A percentile compares a stretch with the other conserved stretches of the same genome.
Conservation (phyloP, 2,797 vertebrate species). For the Brachyalestes nurse region DNA sequence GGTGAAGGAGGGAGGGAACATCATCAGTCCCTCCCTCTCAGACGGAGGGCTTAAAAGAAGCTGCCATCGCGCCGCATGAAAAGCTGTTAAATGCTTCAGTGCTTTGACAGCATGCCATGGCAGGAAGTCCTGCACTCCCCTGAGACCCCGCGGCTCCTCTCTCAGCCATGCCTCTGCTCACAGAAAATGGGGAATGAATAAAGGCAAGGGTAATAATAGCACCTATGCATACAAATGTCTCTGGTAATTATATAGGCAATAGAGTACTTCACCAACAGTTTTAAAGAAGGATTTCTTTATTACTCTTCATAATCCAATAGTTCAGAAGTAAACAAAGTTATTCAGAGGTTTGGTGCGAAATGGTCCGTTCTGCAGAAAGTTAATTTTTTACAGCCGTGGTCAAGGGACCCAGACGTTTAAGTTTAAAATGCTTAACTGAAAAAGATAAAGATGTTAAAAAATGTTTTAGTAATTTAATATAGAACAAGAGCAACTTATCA, state of each 20-base stretch:
- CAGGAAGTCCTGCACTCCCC: slow-evolving; percentile 72
- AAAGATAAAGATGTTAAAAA: too few relatives aligned
- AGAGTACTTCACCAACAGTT: neutral
- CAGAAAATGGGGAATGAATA: slow-evolving; percentile 69
- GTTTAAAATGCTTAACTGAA: too few relatives aligned
- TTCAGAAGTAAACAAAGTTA: too few relatives aligned
- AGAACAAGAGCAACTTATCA: neutral
- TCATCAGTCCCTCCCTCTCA: slow-evolving; percentile 77
- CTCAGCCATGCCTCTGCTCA: slow-evolving; percentile 31
- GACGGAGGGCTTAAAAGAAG: slow-evolving; percentile 77
- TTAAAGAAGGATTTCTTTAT: neutral
- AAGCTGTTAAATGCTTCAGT: slow-evolving; percentile 84
- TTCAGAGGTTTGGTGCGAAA: too few relatives aligned
- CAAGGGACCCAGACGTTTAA: too few relatives aligned
- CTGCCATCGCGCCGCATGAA: slow-evolving; percentile 76
- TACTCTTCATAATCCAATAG: too few relatives aligned
- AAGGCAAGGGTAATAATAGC: slow-evolving; percentile 50
- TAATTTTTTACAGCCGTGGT: neutral
- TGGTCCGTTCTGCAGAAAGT: neutral
- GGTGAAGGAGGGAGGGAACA: slow-evolving; percentile 67
- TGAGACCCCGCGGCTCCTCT: slow-evolving; percentile 52
- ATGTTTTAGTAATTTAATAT: too few relatives aligned
- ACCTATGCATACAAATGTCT: slow-evolving; percentile 68
- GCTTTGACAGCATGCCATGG: slow-evolving; percentile 83
- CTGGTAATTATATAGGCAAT: neutral